Evolutionary conservation across 1,140 invertebrate species (phyloP), one percentile per base, ranked within the genome.

Genomic region (Chymomyza costata): DNA sequence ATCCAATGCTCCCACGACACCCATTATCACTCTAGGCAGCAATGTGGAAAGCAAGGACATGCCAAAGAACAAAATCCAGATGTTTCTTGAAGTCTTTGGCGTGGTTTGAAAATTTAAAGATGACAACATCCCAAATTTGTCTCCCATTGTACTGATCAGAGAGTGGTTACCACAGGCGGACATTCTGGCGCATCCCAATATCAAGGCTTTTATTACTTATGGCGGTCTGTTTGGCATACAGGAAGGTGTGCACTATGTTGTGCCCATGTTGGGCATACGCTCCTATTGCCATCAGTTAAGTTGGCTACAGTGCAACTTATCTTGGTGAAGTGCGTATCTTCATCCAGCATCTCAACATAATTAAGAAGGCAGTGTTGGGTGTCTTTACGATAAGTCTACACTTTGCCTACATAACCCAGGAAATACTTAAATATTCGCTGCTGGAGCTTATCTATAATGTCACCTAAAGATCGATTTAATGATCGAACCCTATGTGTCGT

Each of bases 111-210:
- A 91, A 76, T 87, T 87, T 63, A 89, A 90, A 60, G 83, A 86
- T 14, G 84, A 84, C 2, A 82, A 62, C 1, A 66, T 89, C 39
- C 70, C 83, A 1, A 80, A 74, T 55, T 74, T 78, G 15, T 86
- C 88, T 0, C 52, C 86, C 2, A 90, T 91, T 65, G 86, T 92
- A 1, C 86, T 88, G 39, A 70, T 88, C 11, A 71, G 78, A 2
- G 87, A 87, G 39, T 91, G 90, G 90, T 63, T 90, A 18, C 90
- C 90, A 2, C 90, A 92, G 65, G 83, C 87, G 15, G 89, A 90
- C 76, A 84, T 91, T 56, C 68, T 91, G 19, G 86, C 85, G 41
- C 89, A 90, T 81, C 81, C 81, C 3, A 90, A 90, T 56, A 67
- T 89, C n/a, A 85, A 84, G 51, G 78, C 85, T 0, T 90, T 92